A percentile compares a stretch with the other conserved stretches of the same genome.
These are phyloP conservation scores for Lysandra coridon DNA, from an alignment of 2,888 invertebrate genomes.

Conservation along the genomic window DNA sequence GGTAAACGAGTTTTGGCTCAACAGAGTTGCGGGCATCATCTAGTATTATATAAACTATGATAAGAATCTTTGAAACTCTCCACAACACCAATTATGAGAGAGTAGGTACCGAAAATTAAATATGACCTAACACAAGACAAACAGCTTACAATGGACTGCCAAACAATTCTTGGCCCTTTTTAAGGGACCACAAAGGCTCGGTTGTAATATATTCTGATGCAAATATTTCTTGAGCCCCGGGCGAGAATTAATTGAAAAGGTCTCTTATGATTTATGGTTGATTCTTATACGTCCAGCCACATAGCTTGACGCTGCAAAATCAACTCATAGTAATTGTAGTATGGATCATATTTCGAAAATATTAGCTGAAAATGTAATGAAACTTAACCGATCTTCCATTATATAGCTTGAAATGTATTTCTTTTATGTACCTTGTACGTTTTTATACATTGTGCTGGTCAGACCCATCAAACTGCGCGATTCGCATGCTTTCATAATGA, in stretches of 20 bases:
- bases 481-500: background rate
- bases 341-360: background rate
- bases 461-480: background rate
- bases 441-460: no score
- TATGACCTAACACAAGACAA: slow-evolving; percentile 68
- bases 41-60: no score
- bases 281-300: slow-evolving; percentile 29
- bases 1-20: no score
- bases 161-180: slow-evolving; percentile 54
- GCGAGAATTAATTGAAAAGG: slow-evolving; percentile 58
- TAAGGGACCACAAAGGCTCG: slow-evolving; percentile 47
- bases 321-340: background rate
- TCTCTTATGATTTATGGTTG: slow-evolving; percentile 50
- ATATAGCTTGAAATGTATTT: background rate
- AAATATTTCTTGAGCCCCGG: slow-evolving; percentile 51
- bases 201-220: slow-evolving; percentile 51
- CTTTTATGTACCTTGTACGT: background rate
- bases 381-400: background rate
- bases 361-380: background rate
- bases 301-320: background rate
- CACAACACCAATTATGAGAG: background rate
- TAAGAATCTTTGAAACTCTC: background rate
- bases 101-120: slow-evolving; percentile 49
- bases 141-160: slow-evolving; percentile 59
- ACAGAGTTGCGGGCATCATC: no score